Evolutionary conservation across 2,888 invertebrate genomes (phyloP).

Genomic region (Athetis lepigone): DNA sequence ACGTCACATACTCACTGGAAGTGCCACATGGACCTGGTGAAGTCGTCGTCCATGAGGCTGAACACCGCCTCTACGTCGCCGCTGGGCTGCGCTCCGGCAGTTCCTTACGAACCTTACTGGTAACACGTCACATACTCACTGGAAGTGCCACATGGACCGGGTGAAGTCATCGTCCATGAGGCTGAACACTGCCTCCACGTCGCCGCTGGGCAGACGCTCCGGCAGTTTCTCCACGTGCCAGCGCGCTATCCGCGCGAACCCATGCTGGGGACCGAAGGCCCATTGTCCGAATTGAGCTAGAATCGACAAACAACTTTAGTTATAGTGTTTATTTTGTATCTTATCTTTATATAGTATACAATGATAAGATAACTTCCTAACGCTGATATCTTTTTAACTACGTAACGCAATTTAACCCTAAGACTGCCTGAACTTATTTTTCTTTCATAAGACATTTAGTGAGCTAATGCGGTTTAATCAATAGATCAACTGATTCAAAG

Average conservation of each 20-base stretch:
- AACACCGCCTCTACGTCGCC: constrained; percentile 98
- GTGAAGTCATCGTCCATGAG: constrained; percentile 98
- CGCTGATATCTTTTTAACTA: no score
- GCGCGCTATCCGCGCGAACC: constrained; percentile 97
- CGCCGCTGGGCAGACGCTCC: constrained; percentile 96
- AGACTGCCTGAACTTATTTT: no score
- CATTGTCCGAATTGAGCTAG: constrained; percentile 98
- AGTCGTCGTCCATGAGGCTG: constrained; percentile 97
- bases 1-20: constrained; percentile 94
- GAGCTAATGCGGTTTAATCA: no score
- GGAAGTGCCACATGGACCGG: constrained; percentile 98
- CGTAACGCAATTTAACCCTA: no score
- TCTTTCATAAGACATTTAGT: no score
- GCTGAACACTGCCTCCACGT: constrained; percentile 97
- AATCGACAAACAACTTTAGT: constrained; percentile 51
- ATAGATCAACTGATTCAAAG: no score
- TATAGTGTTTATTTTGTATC: no score
- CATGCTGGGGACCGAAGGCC: constrained; percentile 98
- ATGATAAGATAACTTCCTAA: no score
- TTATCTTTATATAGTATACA: no score
- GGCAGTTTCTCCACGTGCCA: constrained; percentile 98
- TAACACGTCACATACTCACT: constrained; percentile 93
- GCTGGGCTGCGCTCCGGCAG: constrained; percentile 96
- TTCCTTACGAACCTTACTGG: constrained; percentile 91
- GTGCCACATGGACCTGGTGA: constrained; percentile 98